Conservation (phyloP, 2,888 invertebrate species). For the Lepidocyrtinus sp. region DNA sequence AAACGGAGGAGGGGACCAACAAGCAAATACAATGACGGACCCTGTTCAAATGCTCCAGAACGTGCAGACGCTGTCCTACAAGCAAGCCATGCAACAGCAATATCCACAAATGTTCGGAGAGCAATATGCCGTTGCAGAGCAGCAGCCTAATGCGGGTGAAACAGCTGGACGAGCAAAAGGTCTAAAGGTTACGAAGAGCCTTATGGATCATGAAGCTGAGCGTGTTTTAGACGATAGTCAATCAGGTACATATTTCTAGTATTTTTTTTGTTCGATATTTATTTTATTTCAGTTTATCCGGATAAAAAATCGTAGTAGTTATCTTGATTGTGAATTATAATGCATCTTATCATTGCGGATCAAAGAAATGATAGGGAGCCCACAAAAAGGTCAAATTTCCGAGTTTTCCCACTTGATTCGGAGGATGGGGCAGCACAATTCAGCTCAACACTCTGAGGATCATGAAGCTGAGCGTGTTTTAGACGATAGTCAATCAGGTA, state of each 20-base stretch:
- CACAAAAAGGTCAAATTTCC: too few species aligned
- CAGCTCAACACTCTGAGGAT: too few species aligned
- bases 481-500: not conserved
- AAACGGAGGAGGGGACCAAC: not conserved
- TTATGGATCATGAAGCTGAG: not conserved
- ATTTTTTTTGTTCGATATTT: not conserved
- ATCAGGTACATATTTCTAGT: not conserved
- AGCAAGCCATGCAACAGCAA: not conserved
- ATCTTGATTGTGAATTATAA: too few species aligned
- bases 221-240: not conserved
- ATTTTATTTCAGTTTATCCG: too few species aligned
- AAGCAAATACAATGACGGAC: slow-evolving; percentile 3
- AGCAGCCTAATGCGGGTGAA: not conserved
- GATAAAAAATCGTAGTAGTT: too few species aligned
- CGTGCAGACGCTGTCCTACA: slow-evolving; percentile 34
- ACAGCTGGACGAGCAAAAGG: not conserved
- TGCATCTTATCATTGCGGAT: too few species aligned
- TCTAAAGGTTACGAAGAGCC: not conserved
- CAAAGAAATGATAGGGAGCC: too few species aligned
- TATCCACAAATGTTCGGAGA: not conserved
- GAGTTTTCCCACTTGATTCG: too few species aligned
- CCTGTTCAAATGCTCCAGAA: slow-evolving; percentile 39
- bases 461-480: not conserved
- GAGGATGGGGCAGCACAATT: too few species aligned
- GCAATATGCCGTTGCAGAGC: not conserved